Evolutionary conservation across 2,797 vertebrate species (phyloP), one percentile per base, ranked within the genome.

Genomic region (Megaceryle alcyon): DNA sequence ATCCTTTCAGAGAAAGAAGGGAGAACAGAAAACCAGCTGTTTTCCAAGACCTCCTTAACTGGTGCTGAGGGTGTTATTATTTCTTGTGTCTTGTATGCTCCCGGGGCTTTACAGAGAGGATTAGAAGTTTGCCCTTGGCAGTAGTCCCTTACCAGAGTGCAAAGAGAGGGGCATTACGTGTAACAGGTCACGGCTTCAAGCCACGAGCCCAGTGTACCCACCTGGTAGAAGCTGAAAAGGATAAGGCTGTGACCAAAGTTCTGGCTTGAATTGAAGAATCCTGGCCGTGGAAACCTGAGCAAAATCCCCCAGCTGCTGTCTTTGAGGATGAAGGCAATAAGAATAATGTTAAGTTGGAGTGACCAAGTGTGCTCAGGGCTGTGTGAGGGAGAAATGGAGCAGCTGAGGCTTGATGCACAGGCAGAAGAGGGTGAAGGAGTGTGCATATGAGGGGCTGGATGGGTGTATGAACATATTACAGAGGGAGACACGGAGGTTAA

Each of bases 131-230:
- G 23, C 8, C 43, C 37, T 77, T 71, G 25, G 29, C 25, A 68
- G 29, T 4, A 37, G 49, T 22, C 31, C 37, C 33, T 63, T 19
- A 37, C 22, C 1, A 3, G 18, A 72, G 46, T 26, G n/a, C 41
- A 43, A 61, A 83, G 57, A 2, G 6, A 48, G 28, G 6, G 41
- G 31, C 37, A 46, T 35, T 31, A 78, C 44, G 17, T 14, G 29
- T 23, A 33, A 54, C 26, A 8, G 3, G 0, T n/a, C 57, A 21
- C 17, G 31, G 9, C 17, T 53, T 15, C 0, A 0, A 54, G 54
- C 7, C 35, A 59, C 48, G 25, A 84, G 31, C 29, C 57, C n/a
- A 28, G 14, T 0, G 2, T 26, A 56, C 17, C 3, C 28, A 49
- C 12, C 9, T 4, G 3, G 9, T 8, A 43, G 44, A 70, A 17